These are phyloP conservation scores for Drosophila tristis DNA, from an alignment of 1,140 invertebrate genomes.

Conservation along the genomic window DNA sequence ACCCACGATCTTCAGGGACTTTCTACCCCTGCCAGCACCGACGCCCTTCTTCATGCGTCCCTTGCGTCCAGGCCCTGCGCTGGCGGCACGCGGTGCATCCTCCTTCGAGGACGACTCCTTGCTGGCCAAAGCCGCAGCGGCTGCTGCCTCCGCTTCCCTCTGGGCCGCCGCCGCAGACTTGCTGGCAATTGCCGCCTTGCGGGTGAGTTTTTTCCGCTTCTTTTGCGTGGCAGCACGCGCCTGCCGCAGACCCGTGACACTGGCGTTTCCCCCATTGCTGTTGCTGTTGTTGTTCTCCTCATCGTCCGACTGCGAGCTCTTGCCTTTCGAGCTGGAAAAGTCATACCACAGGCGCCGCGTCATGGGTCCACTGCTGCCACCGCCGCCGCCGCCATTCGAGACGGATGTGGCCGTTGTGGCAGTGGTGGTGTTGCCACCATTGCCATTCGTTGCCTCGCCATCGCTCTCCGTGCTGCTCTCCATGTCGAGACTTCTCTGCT, in stretches of 20 bases:
- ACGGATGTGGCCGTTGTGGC: conserved; percentile 85
- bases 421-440: conserved; percentile 85
- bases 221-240: conserved; percentile 72
- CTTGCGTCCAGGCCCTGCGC: conserved; percentile 68
- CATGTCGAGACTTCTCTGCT: conserved; percentile 70
- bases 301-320: conserved; percentile 86
- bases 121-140: conserved; percentile 55
- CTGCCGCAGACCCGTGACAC: conserved; percentile 37
- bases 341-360: conserved; percentile 91
- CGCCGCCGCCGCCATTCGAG: conserved; percentile 40
- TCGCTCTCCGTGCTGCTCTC: conserved; percentile 84
- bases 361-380: conserved; percentile 78
- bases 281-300: conserved; percentile 84
- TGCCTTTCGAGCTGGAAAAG: conserved; percentile 87
- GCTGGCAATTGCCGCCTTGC: conserved; percentile 79
- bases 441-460: conserved; percentile 84
- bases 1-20: conserved; percentile 88
- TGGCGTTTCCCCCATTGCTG: conserved; percentile 57
- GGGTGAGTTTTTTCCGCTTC: conserved; percentile 82
- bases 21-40: conserved; percentile 65
- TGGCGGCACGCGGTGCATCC: conserved; percentile 47
- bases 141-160: conserved; percentile 69
- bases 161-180: conserved; percentile 80
- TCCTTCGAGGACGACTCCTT: conserved; percentile 73
- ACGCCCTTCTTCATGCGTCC: conserved; percentile 75